Percentiles rank a stretch among this genome's conserved stretches.
phyloP scores from a whole-genome alignment of 1,140 invertebrate genomes.

The Tetramorium alpestre region DNA sequence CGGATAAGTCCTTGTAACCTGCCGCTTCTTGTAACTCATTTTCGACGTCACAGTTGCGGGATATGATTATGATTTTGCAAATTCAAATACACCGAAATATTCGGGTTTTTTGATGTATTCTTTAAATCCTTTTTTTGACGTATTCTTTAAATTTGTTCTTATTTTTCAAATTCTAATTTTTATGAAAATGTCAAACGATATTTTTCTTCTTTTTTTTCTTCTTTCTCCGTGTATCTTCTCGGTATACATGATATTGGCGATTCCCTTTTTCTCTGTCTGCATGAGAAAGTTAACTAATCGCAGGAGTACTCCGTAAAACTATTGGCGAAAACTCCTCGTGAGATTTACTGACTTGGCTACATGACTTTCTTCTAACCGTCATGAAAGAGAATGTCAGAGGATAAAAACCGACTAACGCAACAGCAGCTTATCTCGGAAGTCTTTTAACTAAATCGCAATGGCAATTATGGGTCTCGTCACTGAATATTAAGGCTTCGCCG shows the following conservation, averaged over 20 bases:
- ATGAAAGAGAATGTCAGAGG: neutral
- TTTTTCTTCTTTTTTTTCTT: neutral
- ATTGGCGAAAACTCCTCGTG: neutral
- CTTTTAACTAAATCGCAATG: neutral
- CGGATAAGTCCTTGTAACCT: neutral
- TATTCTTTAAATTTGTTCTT: neutral
- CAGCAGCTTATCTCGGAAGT: neutral
- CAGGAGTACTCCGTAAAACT: neutral
- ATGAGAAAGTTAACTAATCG: conserved; percentile 1
- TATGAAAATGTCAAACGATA: neutral
- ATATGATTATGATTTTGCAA: neutral
- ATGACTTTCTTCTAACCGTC: neutral
- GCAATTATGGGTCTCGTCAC: neutral
- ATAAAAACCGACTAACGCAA: neutral
- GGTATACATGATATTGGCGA: neutral
- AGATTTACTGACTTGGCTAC: neutral
- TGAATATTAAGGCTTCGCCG: neutral
- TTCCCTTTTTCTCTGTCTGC: neutral
- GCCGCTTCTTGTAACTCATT: neutral
- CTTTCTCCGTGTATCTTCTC: neutral
- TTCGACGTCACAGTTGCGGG: neutral
- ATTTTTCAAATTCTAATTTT: neutral
- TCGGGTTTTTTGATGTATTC: neutral
- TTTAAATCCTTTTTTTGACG: neutral
- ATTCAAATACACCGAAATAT: neutral